Conservation (phyloP, 2,888 invertebrate genomes). For the Teinopalpus imperialis region DNA sequence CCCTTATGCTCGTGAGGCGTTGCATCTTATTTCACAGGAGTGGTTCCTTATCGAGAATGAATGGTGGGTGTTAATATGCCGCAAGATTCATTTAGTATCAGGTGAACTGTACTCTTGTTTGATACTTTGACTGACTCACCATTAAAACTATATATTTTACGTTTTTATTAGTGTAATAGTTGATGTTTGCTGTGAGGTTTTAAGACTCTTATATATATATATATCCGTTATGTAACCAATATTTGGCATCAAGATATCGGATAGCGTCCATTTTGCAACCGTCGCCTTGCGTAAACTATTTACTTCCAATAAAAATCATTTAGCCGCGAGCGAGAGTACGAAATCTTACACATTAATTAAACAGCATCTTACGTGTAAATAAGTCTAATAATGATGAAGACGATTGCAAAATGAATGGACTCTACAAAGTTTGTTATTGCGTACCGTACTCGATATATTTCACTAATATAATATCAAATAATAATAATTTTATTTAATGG, state of each 20-base stretch:
- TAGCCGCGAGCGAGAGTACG: neutral
- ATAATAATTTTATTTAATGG: too few species aligned
- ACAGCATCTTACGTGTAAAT: neutral
- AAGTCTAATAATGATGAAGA: neutral
- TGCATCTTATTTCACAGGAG: too few species aligned
- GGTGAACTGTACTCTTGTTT: too few species aligned
- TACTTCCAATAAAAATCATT: neutral
- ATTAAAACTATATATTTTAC: too few species aligned
- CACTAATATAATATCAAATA: neutral
- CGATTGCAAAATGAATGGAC: conserved; percentile 8
- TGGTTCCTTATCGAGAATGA: too few species aligned
- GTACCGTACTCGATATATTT: conserved; percentile 7
- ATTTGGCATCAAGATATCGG: conserved; percentile 59
- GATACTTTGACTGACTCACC: too few species aligned
- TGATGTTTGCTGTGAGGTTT: conserved; percentile 13
- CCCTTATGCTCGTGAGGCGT: too few species aligned
- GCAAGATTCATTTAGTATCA: too few species aligned
- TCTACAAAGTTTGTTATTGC: neutral
- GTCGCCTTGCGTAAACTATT: neutral
- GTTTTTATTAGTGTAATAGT: too few species aligned
- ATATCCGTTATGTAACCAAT: conserved; percentile 58
- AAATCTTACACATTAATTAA: conserved; percentile 23
- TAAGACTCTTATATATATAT: conserved; percentile 50
- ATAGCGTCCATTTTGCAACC: conserved; percentile 5
- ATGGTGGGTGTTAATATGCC: too few species aligned